A percentile compares a stretch with the other conserved stretches of the same genome.
phyloP scores from a whole-genome alignment of 2,888 invertebrate species.

The Nomada lathburiana region DNA sequence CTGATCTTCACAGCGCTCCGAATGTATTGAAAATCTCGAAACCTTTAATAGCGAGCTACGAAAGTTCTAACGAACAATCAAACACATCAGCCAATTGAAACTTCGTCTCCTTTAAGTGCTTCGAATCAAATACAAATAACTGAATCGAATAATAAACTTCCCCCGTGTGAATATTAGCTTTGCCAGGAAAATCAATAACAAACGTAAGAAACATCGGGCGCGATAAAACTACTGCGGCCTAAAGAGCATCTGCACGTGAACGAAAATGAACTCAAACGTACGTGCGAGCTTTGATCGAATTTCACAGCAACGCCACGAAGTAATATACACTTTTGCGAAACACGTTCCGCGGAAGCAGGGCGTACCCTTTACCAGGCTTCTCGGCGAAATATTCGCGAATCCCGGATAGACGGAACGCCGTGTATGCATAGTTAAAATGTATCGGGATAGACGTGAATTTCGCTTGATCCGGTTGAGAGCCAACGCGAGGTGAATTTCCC shows the following conservation, averaged over 20 bases:
- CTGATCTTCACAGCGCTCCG: background rate
- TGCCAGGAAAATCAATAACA: background rate
- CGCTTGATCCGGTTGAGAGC: conserved; percentile 34
- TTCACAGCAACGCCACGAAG: too few relatives aligned
- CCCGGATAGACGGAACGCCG: background rate
- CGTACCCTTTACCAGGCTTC: background rate
- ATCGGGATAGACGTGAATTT: background rate
- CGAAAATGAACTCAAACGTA: background rate
- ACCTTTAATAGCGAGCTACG: background rate
- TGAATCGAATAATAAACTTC: too few relatives aligned
- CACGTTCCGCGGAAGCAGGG: background rate
- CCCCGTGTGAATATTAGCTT: background rate
- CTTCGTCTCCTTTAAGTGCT: too few relatives aligned
- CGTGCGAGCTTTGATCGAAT: background rate
- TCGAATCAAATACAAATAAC: too few relatives aligned
- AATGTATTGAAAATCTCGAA: background rate
- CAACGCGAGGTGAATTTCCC: conserved; percentile 31
- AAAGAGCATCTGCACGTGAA: background rate
- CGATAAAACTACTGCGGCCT: background rate
- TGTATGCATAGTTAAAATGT: conserved; percentile 19
- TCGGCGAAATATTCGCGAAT: conserved; percentile 10
- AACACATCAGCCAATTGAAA: background rate
- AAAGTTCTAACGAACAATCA: background rate
- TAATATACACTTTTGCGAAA: conserved; percentile 7
- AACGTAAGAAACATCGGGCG: background rate